Evolutionary conservation across 2,797 vertebrate genomes (phyloP).

Genomic region (Centroberyx gerrardi): DNA sequence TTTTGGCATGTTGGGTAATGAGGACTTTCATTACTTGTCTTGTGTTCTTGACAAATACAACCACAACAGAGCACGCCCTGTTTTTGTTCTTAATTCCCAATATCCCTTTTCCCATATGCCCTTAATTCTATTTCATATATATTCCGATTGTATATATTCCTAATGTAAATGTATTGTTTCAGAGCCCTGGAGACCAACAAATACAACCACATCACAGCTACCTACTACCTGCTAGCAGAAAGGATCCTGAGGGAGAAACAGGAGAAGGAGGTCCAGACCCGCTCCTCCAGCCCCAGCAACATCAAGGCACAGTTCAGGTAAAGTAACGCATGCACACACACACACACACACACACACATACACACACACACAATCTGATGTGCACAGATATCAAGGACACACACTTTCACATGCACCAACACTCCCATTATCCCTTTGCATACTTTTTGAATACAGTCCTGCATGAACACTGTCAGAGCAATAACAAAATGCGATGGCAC

Average conservation of each 20-base stretch:
- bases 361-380: too few species aligned
- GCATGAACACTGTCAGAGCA: not conserved
- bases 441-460: too few species aligned
- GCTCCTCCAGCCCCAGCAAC: conserved; percentile 97
- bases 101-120: not conserved
- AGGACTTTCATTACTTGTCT: not conserved
- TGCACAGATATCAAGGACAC: not conserved
- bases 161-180: conserved; percentile 28
- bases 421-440: not conserved
- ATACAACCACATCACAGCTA: conserved; percentile 99
- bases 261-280: conserved; percentile 95
- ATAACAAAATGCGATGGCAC: not conserved
- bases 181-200: conserved; percentile 99
- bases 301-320: conserved; percentile 99
- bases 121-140: not conserved
- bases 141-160: not conserved
- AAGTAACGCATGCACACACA: not conserved
- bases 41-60: not conserved
- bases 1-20: not conserved
- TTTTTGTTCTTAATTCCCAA: not conserved
- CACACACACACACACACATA: not conserved
- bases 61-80: not conserved
- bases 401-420: not conserved
- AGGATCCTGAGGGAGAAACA: conserved; percentile 97
- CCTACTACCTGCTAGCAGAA: conserved; percentile 97